Evolutionary conservation across 2,113 vertebrate genomes (phyloP).

Genomic region (Mixornis gularis): DNA sequence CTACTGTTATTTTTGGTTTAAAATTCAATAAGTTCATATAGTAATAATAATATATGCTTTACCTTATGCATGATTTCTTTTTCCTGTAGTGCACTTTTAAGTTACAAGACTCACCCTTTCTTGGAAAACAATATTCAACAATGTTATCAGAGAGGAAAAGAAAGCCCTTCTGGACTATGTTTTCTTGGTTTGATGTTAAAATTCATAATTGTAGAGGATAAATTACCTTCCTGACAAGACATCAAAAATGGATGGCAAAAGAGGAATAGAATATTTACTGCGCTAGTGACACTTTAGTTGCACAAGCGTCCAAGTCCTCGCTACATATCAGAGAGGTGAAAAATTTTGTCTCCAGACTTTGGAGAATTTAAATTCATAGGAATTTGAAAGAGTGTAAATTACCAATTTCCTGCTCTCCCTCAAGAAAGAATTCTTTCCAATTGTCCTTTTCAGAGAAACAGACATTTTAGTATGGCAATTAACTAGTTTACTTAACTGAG

Average conservation of each 20-base stretch:
- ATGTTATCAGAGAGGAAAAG: not conserved
- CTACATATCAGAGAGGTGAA: not conserved
- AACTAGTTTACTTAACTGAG: conserved; percentile 61
- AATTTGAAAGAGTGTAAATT: not conserved
- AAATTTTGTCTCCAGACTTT: not conserved
- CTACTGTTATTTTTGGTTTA: not conserved
- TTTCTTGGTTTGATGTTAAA: not conserved
- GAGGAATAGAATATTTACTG: not conserved
- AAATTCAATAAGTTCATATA: not conserved
- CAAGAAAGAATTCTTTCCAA: conserved; percentile 21
- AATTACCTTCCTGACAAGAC: not conserved
- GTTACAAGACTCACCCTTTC: not conserved
- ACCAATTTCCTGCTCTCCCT: not conserved
- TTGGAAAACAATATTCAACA: not conserved
- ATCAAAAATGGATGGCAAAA: not conserved
- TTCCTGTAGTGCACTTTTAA: not conserved
- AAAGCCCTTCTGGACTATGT: accelerated
- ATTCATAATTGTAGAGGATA: not conserved
- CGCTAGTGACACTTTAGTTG: not conserved
- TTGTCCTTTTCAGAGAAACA: conserved; percentile 36
- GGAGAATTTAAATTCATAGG: not conserved
- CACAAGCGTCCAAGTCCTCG: not conserved
- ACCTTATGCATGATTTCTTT: not conserved
- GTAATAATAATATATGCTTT: not conserved
- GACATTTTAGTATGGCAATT: conserved; percentile 48